phyloP scores from a whole-genome alignment of 2,113 vertebrate genomes.

The Cyprinodon brontotheroides region DNA sequence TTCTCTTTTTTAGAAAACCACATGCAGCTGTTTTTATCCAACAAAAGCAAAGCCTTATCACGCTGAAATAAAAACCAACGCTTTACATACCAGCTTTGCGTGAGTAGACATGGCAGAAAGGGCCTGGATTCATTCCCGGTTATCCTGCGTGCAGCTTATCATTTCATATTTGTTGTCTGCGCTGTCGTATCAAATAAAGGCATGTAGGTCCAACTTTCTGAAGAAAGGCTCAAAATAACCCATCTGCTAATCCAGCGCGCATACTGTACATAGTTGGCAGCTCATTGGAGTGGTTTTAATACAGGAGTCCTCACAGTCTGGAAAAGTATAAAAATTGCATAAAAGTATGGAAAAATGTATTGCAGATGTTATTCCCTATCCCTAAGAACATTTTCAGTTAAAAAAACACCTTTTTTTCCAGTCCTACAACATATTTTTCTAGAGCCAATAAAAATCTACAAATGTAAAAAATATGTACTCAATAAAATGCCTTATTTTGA shows the following conservation, averaged over 20 bases:
- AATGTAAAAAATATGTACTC: neutral
- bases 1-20: constrained; percentile 2
- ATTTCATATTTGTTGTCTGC: neutral
- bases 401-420: neutral
- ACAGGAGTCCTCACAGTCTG: neutral
- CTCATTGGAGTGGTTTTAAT: neutral
- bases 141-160: neutral
- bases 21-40: constrained; percentile 14
- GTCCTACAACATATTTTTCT: neutral
- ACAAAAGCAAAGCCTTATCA: neutral
- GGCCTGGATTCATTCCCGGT: neutral
- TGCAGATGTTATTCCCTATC: neutral
- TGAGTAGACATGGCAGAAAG: neutral
- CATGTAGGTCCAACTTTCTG: neutral
- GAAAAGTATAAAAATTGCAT: neutral
- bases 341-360: neutral
- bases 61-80: neutral
- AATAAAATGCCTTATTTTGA: neutral
- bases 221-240: neutral
- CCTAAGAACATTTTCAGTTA: neutral
- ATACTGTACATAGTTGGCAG: neutral
- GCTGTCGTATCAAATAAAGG: neutral
- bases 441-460: neutral
- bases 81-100: neutral
- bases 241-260: neutral